Percentiles rank a stretch among this genome's conserved stretches.
These are phyloP conservation scores for Cranoglanis bouderius DNA, from an alignment of 2,113 vertebrate genomes.

Conservation along the genomic window DNA sequence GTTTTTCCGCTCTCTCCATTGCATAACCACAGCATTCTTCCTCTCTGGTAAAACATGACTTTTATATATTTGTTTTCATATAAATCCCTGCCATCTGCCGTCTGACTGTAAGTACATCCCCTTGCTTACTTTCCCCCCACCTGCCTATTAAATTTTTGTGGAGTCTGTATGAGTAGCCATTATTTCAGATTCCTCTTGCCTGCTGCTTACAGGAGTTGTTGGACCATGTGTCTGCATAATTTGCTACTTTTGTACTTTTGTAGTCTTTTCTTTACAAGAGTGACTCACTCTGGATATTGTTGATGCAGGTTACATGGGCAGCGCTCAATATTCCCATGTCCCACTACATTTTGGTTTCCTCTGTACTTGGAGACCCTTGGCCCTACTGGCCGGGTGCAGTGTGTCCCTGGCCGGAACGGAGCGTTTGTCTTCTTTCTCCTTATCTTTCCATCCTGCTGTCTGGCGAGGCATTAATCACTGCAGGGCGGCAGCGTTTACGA, in stretches of 20 bases:
- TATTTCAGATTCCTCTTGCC: slow-evolving; percentile 28
- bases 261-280: background rate
- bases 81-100: slow-evolving; percentile 54
- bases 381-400: slow-evolving; percentile 34
- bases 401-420: slow-evolving; percentile 41
- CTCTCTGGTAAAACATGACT: slow-evolving; percentile 43
- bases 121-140: slow-evolving; percentile 13
- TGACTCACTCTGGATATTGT: background rate
- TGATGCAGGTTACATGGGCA: background rate
- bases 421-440: slow-evolving; percentile 49
- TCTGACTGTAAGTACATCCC: slow-evolving; percentile 38
- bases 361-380: slow-evolving; percentile 42
- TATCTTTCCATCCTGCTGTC: slow-evolving; percentile 55
- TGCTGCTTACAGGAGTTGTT: slow-evolving; percentile 8
- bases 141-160: slow-evolving; percentile 26
- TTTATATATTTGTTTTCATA: slow-evolving; percentile 48
- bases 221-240: background rate
- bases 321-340: background rate
- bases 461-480: slow-evolving; percentile 52
- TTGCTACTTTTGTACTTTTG: slow-evolving; percentile 16
- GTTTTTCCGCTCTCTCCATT: slow-evolving; percentile 30
- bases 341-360: slow-evolving; percentile 25
- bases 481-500: slow-evolving; percentile 47
- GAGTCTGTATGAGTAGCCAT: slow-evolving; percentile 26
- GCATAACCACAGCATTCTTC: slow-evolving; percentile 47